Evolutionary conservation across 2,113 vertebrate genomes (phyloP).

Genomic region (Megaleporinus macrocephalus): DNA sequence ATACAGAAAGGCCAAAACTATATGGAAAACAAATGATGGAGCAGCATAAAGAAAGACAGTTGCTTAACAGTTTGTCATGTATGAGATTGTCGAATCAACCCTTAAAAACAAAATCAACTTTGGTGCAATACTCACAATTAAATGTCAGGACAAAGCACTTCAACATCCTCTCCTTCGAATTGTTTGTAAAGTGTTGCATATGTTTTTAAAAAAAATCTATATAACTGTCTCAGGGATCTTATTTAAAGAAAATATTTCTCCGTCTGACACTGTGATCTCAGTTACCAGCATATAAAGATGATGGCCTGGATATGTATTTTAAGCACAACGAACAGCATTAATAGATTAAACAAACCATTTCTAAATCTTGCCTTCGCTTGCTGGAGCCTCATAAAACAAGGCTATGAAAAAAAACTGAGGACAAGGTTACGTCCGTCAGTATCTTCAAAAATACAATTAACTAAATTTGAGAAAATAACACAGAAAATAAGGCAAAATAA

Average conservation of each 20-base stretch:
- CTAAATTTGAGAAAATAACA: neutral
- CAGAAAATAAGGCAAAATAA: constrained; percentile 18
- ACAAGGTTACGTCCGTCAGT: neutral
- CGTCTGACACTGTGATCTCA: neutral
- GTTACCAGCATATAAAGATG: neutral
- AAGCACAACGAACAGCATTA: neutral
- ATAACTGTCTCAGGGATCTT: neutral
- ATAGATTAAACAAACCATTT: constrained; percentile 6
- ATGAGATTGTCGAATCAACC: constrained; percentile 18
- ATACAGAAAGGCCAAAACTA: neutral
- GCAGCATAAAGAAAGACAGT: constrained; percentile 18
- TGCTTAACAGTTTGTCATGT: constrained; percentile 2
- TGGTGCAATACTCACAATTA: constrained; percentile 32
- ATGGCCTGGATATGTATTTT: constrained; percentile 1
- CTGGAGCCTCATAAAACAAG: constrained; percentile 55
- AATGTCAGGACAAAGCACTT: neutral
- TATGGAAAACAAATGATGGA: neutral
- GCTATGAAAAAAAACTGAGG: constrained; percentile 26
- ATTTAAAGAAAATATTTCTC: neutral
- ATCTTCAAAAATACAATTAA: neutral
- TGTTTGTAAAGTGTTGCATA: constrained; percentile 13
- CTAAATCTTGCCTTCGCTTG: neutral
- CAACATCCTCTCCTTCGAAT: neutral
- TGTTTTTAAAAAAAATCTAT: neutral
- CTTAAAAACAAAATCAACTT: constrained; percentile 25